Evolutionary conservation across 2,797 vertebrate genomes (phyloP), one percentile per base, ranked within the genome.

Genomic region (Oreochromis mossambicus): DNA sequence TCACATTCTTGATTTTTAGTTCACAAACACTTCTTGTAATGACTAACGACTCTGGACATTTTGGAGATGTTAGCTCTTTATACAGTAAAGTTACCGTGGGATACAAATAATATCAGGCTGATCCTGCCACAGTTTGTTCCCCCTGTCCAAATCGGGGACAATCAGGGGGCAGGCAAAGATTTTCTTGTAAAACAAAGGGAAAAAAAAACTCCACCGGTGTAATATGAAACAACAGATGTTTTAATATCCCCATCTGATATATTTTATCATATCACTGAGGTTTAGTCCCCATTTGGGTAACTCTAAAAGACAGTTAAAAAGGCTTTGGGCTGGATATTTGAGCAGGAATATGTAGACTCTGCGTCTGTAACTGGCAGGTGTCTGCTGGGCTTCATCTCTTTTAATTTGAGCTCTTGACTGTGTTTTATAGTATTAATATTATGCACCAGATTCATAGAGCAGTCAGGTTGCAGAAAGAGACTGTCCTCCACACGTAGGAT

Each of bases 241-340:
- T 54, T 54, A 54, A 54, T 54, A 24, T 52, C 51, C n/a, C n/a
- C 10, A 21, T 24, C 51, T 52, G 51, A 12, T 12, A 52, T 52
- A 21, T 52, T 21, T 52, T 24, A 21, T 24, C 15, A 48, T 48
- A 17, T 17, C n/a, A 21, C n/a, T 21, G n/a, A 12, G 51, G n/a
- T 21, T n/a, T 1, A 52, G 51, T 21, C 51, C 51, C 21, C 51
- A 52, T 13, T 11, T 13, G 21, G 21, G 21, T 54, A 24, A 54
- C 24, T 54, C 52, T 54, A 54, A 24, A 0, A 54, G 12, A 54
- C 0, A 0, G 52, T 54, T 54, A 54, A 54, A 24, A 24, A 24
- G 21, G 21, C 52, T 32, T 32, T 17, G 26, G 2, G 11, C 56
- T 58, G 8, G 8, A 32, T 4, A 32, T 32, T 4, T 10, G 29